Base-by-base conservation (phyloP, 2,888 invertebrate species). In the Notocelia uddmanniana region DNA sequence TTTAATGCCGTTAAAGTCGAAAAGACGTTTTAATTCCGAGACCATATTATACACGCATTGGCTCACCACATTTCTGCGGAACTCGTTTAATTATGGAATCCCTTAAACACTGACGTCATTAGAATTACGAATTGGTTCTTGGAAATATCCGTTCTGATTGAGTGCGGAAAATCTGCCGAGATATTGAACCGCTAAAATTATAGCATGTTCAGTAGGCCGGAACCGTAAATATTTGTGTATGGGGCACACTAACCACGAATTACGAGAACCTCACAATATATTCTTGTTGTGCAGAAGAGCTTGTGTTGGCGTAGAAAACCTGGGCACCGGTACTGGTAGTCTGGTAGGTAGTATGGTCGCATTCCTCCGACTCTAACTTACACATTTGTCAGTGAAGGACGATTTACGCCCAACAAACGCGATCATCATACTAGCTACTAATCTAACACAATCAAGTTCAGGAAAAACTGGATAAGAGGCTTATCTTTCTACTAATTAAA, bases 91-190 rank as follows among this genome's bases (percentile, higher is more conserved):
- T 63, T 57, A 70, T 63, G 34, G 55, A 63, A 31, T 41, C 26
- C 59, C n/a, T 60, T 18, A 18, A 58, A 50, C 26, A 13, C 13
- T 70, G 58, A 54, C 59, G 70, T 66, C 70, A 66, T 52, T 37
- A 21, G 31, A 52, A 58, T 70, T 66, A 21, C 31, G 41, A 66
- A 59, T 66, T 23, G 10, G 52, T 70, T 70, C 70, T 66, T 21
- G 41, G 64, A 70, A 70, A 59, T 66, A 10, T 70, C n/a, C 10
- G n/a, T 19, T 37, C 55, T 15, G 23, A 10, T n/a, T 19, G 23
- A 21, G 55, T 55, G 11, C 34, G 37, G 34, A 57, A 63, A 69
- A 55, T 3, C 34, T 45, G 3, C 23, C 11, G 26, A 15, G 48
- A 62, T 18, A 8, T 18, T 11, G 10, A 23, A 15, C 54, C 3